Evolutionary conservation across 2,888 invertebrate genomes (phyloP), one percentile per base, ranked within the genome.

Genomic region (Gibbula magus): DNA sequence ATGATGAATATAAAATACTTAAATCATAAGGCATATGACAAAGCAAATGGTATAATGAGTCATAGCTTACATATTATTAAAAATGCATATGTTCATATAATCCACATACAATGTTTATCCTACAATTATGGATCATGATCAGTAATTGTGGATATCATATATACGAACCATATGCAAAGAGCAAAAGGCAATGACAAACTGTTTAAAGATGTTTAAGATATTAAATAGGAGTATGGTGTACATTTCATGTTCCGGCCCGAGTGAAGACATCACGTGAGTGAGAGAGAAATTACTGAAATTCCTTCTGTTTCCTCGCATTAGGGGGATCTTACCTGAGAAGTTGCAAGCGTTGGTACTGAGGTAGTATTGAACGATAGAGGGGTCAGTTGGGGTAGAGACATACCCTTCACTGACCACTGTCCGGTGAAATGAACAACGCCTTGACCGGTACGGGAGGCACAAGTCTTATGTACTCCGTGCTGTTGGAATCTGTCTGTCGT

Each of bases 321-420:
- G 18, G 16, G 5, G 32, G 56, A 7, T n/a, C 61, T 82, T 79
- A 83, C 83, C 78, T 77, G 80, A 18, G 83, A 51, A 13, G 79
- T 70, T 32, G 75, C 20, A 16, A 70, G 32, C 2, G 53, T 22
- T 0, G 75, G 29, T n/a, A 25, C 75, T 32, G 80, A 54, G 16
- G 77, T 80, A 18, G 83, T 56, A 32, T 80, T 79, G 25, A 82
- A 77, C 29, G 79, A 77, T 51, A 77, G 79, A 29, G 82, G 73
- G 39, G 80, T 78, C 70, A 83, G 77, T 51, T 82, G 83, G 70
- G 80, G 78, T 70, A 83, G 79, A 39, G 83, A 83, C 83, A 83
- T 83, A 74, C 54, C 70, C 70, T 54, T 8, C 74, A 32, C 75
- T 53, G 52, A 54, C 52, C 75, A 75, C 20, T 54, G 53, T 70